A percentile compares a stretch with the other conserved stretches of the same genome.
Conservation (phyloP, 2,797 vertebrate species). For the Alcedo atthis region DNA sequence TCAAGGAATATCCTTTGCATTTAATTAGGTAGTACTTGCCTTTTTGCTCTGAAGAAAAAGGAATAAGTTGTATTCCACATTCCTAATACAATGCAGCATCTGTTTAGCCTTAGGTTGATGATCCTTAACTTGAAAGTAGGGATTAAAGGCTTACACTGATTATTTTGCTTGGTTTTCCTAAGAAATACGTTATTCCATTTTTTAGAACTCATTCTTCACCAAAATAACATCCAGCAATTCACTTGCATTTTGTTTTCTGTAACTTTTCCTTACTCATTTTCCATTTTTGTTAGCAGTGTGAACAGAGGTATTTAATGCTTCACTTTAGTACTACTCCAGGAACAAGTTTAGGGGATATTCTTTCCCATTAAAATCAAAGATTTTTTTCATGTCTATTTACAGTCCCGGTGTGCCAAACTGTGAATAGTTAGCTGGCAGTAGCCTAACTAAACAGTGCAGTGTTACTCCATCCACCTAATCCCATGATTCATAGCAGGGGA, state of each 20-base stretch:
- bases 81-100: constrained; percentile 77
- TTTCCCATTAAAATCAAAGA: constrained; percentile 72
- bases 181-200: constrained; percentile 54
- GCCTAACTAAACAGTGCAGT: constrained; percentile 78
- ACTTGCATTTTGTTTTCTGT: constrained; percentile 38
- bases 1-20: constrained; percentile 75
- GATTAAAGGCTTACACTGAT: constrained; percentile 75
- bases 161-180: constrained; percentile 69
- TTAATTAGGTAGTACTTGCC: constrained; percentile 74
- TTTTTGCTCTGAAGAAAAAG: constrained; percentile 72
- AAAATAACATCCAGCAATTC: constrained; percentile 53
- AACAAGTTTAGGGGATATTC: constrained; percentile 58
- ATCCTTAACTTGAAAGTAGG: constrained; percentile 72
- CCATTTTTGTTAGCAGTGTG: constrained; percentile 67
- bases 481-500: constrained; percentile 56
- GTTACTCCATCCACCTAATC: constrained; percentile 68
- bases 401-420: constrained; percentile 89
- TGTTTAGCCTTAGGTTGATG: constrained; percentile 76
- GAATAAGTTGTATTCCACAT: constrained; percentile 72
- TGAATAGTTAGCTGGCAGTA: constrained; percentile 81
- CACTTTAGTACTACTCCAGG: constrained; percentile 71
- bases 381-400: constrained; percentile 78
- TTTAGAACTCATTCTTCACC: constrained; percentile 57
- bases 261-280: constrained; percentile 31
- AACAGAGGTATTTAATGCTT: constrained; percentile 65